Percentiles rank a stretch among this genome's conserved stretches.
phyloP scores from a whole-genome alignment of 2,797 vertebrate species.

The Tachyglossus aculeatus region DNA sequence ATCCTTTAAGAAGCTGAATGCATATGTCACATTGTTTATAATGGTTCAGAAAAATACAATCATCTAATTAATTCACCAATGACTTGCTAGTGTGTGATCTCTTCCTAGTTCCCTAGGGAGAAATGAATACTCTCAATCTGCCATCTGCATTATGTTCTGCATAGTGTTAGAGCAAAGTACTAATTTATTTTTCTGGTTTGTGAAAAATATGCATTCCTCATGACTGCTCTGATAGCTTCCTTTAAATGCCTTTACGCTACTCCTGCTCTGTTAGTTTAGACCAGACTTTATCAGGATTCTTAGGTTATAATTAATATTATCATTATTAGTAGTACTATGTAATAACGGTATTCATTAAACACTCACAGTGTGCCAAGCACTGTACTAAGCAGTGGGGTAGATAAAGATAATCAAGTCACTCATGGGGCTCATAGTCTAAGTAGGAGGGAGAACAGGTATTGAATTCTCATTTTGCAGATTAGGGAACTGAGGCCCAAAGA shows the following conservation, averaged over 20 bases:
- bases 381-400: too few relatives aligned
- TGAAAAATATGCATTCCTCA: constrained; percentile 36
- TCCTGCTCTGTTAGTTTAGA: not conserved
- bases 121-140: constrained; percentile 32
- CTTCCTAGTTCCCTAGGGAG: constrained; percentile 35
- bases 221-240: constrained; percentile 47
- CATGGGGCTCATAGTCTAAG: too few relatives aligned
- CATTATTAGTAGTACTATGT: too few relatives aligned
- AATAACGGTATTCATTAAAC: too few relatives aligned
- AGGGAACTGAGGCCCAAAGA: too few relatives aligned
- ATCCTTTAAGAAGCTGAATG: constrained; percentile 7
- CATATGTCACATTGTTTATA: constrained; percentile 18
- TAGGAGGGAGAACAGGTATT: too few relatives aligned
- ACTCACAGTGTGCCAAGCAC: too few relatives aligned
- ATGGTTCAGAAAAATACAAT: constrained; percentile 17
- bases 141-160: constrained; percentile 25
- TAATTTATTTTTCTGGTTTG: constrained; percentile 42
- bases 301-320: too few relatives aligned
- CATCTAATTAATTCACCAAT: constrained; percentile 57
- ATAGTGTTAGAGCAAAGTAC: constrained; percentile 15
- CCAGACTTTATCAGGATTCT: too few relatives aligned
- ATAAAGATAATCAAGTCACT: too few relatives aligned
- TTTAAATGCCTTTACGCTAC: constrained; percentile 39
- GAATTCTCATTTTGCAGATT: too few relatives aligned
- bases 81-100: constrained; percentile 49